Base-by-base conservation (phyloP, 2,888 invertebrate species). In the Caenorhabditis sp. region DNA sequence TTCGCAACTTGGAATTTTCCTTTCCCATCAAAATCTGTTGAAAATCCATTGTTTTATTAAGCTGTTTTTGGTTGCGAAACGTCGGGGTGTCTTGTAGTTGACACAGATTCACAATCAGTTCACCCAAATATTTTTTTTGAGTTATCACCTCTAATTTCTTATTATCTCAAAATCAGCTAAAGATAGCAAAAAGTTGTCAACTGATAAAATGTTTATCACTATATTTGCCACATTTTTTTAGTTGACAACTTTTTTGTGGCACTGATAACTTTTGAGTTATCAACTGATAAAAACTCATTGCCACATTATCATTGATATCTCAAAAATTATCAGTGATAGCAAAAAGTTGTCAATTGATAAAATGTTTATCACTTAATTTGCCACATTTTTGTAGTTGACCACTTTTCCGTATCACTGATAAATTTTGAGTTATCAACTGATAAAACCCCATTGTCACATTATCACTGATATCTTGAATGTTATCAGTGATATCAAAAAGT, bases 331-430 rank as follows among this genome's bases (percentile, higher is more conserved):
- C 0, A 4, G 11, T 20, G 20, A 35, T 58, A 20, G 1, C 3
- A 18, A 35, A 37, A 55, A 55, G 28, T 55, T 55, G 55, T 55
- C 55, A 55, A 32, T n/a, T 55, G n/a, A 26, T 28, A 15, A 55
- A 26, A 55, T 51, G 51, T 24, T 55, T 40, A 40, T 40, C 55
- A 15, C 24, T n/a, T n/a, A 26, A n/a, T 55, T 26, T 3, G 5
- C 55, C 28, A 15, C 26, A 55, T 55, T 28, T 55, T 28, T 4
- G 1, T n/a, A 55, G 55, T 55, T 55, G 28, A 55, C 24, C 26
- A 55, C 55, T 55, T 55, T 55, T 28, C 28, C 2, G 2, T 28
- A 55, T 1, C 55, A n/a, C 5, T 28, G 6, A 2, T 51, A 24
- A 15, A 11, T 24, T 9, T 24, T 24, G 22, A 22, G 51, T 24